A percentile compares a stretch with the other conserved stretches of the same genome.
Evolutionary conservation across 2,888 invertebrate genomes (phyloP).

Genomic region (Drosophila putrida): DNA sequence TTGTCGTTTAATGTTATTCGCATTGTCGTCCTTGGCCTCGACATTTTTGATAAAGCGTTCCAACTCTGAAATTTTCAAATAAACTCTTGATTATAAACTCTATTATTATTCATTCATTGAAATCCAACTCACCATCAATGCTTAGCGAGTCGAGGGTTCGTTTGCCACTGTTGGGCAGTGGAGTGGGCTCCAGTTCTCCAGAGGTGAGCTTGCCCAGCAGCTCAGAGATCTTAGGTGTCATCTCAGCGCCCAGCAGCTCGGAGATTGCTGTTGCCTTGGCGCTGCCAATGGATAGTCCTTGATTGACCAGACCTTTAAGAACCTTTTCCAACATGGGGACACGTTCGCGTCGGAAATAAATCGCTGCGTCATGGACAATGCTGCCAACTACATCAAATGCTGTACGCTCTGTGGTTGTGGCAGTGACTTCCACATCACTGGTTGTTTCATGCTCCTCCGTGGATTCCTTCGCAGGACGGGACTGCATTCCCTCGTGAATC

Average conservation of each 20-base stretch:
- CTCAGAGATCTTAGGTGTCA: conserved; percentile 89
- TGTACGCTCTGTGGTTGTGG: conserved; percentile 47
- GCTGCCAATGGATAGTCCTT: conserved; percentile 89
- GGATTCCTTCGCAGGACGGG: conserved; percentile 49
- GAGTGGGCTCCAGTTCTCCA: conserved; percentile 87
- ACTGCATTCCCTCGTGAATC: conserved; percentile 86
- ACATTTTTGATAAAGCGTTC: conserved; percentile 87
- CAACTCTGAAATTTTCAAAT: conserved; percentile 86
- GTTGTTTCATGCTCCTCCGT: conserved; percentile 76
- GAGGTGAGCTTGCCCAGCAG: conserved; percentile 89
- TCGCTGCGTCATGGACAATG: conserved; percentile 87
- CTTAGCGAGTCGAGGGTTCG: conserved; percentile 82
- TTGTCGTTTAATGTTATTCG: conserved; percentile 88
- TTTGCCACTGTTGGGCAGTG: conserved; percentile 82
- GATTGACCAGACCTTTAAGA: conserved; percentile 87
- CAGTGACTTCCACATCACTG: conserved; percentile 78
- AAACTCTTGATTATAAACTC: too few species aligned
- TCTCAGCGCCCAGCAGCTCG: conserved; percentile 88
- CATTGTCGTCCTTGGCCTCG: conserved; percentile 87
- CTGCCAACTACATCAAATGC: conserved; percentile 86
- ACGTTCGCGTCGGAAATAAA: conserved; percentile 85
- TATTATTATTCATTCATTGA: too few species aligned
- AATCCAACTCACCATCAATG: conserved; percentile 84
- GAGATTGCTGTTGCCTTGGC: conserved; percentile 88
- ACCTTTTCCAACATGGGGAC: conserved; percentile 86